Conservation (phyloP, 2,888 invertebrate species). For the Fissipunctia ypsillon region DNA sequence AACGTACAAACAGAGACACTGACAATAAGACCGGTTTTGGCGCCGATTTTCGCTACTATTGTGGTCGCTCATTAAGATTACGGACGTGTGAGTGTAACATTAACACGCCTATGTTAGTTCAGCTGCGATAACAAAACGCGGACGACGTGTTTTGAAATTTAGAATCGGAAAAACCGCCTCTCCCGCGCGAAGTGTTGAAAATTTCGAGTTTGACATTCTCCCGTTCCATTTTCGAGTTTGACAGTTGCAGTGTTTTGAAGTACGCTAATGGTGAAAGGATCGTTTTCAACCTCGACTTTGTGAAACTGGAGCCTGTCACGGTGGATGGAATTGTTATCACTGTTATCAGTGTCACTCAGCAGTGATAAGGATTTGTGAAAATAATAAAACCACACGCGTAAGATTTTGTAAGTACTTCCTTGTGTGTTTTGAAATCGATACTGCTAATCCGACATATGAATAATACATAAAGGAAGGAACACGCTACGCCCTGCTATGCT, state of each 20-base stretch:
- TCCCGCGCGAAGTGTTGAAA: constrained; percentile 32
- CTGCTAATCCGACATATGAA: constrained; percentile 69
- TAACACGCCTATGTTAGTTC: constrained; percentile 80
- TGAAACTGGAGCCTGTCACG: constrained; percentile 21
- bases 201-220: constrained; percentile 53
- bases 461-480: constrained; percentile 73
- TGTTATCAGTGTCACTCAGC: constrained; percentile 63
- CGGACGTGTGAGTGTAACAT: constrained; percentile 77
- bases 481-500: constrained; percentile 72
- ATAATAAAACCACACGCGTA: constrained; percentile 47
- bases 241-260: constrained; percentile 58
- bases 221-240: constrained; percentile 51
- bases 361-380: constrained; percentile 74
- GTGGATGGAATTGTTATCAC: constrained; percentile 60
- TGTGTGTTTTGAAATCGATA: constrained; percentile 72
- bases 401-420: constrained; percentile 43
- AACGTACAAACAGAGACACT: constrained; percentile 69
- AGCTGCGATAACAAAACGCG: constrained; percentile 82
- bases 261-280: constrained; percentile 23
- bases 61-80: constrained; percentile 77
- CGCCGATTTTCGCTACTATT: constrained; percentile 82
- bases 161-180: constrained; percentile 56
- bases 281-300: constrained; percentile 9
- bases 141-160: constrained; percentile 78
- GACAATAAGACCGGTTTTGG: constrained; percentile 81